Evolutionary conservation across 2,797 vertebrate species (phyloP), one percentile per base, ranked within the genome.

Genomic region (Muscicapa comitata): DNA sequence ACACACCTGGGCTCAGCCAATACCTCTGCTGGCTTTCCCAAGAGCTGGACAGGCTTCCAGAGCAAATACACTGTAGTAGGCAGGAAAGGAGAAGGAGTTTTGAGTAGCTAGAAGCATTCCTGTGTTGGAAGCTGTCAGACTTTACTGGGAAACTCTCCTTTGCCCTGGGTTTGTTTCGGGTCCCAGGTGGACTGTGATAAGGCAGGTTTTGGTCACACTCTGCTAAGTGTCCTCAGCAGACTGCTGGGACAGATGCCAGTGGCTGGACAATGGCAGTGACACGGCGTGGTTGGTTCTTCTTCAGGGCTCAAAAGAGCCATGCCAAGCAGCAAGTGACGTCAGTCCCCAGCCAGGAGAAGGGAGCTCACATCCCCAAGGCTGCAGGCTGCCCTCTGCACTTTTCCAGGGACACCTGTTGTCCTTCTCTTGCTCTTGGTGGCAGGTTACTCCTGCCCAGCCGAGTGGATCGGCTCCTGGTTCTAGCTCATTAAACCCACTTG

Each of bases 121-220:
- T 1, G 0, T 2, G 4, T 31, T 3, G 2, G 28, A 75, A 86
- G 11, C 35, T 66, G 76, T 11, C 26, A 57, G 59, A 33, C 37
- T 91, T 70, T 67, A 12, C 82, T 93, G 67, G 75, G 71, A 93
- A 94, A 90, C 53, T 76, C 53, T 29, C 14, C 37, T 43, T 3
- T 85, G 80, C 35, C 54, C 67, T 2, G 3, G 26, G 35, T 85
- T 61, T 96, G 58, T 87, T 95, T 97, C 53, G 63, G 68, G 92
- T 86, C 35, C 47, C 35, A 28, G 48, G 67, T 24, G 26, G 66
- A 74, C 37, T 0, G 67, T 29, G 94, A 96, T 94, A 95, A 95
- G 77, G 96, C 88, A 92, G 93, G 67, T 72, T 95, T 86, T 59
- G 70, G 96, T 94, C 93, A 94, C 86, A 91, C 68, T 76, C 94